These are phyloP conservation scores for Pampusana beccarii DNA, from an alignment of 2,113 vertebrate species.

Conservation along the genomic window DNA sequence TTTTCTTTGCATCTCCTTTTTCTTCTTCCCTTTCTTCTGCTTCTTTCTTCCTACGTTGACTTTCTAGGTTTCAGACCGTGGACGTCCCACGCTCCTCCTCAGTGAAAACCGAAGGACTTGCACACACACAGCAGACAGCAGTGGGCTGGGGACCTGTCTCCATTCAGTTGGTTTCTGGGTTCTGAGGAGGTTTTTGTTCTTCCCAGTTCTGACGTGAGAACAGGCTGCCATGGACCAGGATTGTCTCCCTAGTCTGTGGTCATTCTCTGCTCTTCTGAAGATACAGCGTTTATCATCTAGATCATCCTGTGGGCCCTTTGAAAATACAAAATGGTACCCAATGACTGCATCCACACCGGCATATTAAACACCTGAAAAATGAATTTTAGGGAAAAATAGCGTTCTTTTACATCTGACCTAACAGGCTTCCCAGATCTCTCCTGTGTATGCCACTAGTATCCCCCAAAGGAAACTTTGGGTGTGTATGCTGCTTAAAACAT, in stretches of 20 bases:
- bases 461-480: background rate
- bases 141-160: background rate
- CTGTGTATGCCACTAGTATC: background rate
- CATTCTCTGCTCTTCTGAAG: background rate
- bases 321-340: background rate
- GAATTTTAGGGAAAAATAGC: background rate
- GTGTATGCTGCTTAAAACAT: background rate
- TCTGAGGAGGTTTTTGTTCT: background rate
- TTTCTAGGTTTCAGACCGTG: background rate
- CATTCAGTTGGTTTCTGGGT: background rate
- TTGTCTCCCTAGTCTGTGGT: background rate
- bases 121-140: background rate
- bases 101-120: background rate
- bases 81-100: accelerated
- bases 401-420: background rate
- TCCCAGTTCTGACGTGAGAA: background rate
- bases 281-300: background rate
- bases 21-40: background rate
- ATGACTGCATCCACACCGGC: background rate
- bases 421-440: background rate
- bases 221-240: background rate
- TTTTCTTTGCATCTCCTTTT: background rate
- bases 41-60: background rate
- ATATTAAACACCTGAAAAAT: background rate
- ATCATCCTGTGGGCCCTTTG: background rate